phyloP scores from a whole-genome alignment of 2,888 invertebrate species.

The Deilephila elpenor region DNA sequence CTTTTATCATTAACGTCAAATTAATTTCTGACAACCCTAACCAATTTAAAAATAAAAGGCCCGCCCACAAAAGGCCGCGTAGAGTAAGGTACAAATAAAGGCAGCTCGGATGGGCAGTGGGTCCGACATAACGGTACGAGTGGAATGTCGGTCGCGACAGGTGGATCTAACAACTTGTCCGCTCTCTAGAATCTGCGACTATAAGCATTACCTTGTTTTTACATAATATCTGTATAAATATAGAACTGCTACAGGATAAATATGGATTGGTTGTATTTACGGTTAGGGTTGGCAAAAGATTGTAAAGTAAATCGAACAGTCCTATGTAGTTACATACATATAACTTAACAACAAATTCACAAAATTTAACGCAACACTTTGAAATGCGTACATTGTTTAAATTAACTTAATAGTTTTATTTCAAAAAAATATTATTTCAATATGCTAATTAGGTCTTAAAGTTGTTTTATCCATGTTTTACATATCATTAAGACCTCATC shows the following conservation, averaged over 20 bases:
- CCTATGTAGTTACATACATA: too few relatives aligned
- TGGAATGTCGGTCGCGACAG: slow-evolving; percentile 52
- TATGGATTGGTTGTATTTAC: neutral
- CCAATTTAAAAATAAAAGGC: slow-evolving; percentile 3
- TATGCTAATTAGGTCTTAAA: too few relatives aligned
- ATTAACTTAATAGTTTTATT: too few relatives aligned
- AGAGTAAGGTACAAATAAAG: slow-evolving; percentile 22
- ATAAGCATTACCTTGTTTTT: slow-evolving; percentile 10
- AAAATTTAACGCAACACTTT: too few relatives aligned
- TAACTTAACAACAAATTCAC: too few relatives aligned
- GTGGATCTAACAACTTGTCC: slow-evolving; percentile 39
- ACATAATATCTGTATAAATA: slow-evolving; percentile 16
- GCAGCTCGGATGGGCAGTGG: slow-evolving; percentile 21
- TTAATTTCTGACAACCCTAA: neutral
- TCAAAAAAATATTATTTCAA: too few relatives aligned
- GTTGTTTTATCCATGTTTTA: too few relatives aligned
- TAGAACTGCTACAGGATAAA: neutral
- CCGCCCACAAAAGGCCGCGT: slow-evolving; percentile 17
- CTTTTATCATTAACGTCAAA: neutral
- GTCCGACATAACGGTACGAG: slow-evolving; percentile 47
- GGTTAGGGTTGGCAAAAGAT: neutral
- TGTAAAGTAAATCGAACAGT: too few relatives aligned
- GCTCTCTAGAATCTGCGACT: slow-evolving; percentile 29
- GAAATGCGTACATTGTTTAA: too few relatives aligned
- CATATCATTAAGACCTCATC: too few relatives aligned